Evolutionary conservation across 2,888 invertebrate genomes (phyloP).

Genomic region (Alcis repandata): DNA sequence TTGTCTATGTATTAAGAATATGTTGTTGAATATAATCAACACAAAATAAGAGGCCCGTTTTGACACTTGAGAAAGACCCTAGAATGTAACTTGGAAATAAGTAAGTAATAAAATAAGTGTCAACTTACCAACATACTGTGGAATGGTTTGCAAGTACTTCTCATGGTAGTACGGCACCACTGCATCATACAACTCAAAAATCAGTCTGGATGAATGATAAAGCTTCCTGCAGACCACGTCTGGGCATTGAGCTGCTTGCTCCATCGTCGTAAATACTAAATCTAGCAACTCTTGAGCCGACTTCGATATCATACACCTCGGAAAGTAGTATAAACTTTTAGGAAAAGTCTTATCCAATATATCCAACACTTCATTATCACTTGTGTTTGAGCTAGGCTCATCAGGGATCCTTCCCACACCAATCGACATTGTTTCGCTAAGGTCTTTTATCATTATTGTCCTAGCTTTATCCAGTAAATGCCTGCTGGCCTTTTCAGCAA

Average conservation of each 20-base stretch:
- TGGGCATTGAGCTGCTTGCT: constrained; percentile 88
- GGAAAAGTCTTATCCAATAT: constrained; percentile 77
- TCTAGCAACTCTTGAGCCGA: constrained; percentile 88
- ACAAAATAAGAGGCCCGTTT: too few relatives aligned
- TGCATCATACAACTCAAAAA: constrained; percentile 92
- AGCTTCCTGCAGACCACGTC: constrained; percentile 88
- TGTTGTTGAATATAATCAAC: too few relatives aligned
- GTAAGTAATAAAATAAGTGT: background rate
- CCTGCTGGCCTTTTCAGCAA: constrained; percentile 91
- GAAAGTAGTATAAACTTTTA: constrained; percentile 80
- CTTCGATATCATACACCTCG: constrained; percentile 87
- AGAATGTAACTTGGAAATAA: too few relatives aligned
- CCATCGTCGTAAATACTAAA: constrained; percentile 88
- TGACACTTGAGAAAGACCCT: too few relatives aligned
- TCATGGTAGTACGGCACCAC: constrained; percentile 93
- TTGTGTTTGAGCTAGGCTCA: constrained; percentile 33
- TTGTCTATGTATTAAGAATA: too few relatives aligned
- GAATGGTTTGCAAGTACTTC: constrained; percentile 92
- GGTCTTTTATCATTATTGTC: constrained; percentile 92
- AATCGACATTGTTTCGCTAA: constrained; percentile 90
- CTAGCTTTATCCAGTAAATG: constrained; percentile 90
- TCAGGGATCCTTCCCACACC: constrained; percentile 79
- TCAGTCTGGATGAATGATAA: constrained; percentile 89
- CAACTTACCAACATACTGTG: constrained; percentile 92
- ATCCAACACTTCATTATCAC: constrained; percentile 67